Conservation (phyloP, 2,888 invertebrate species). For the Malacosoma neustria region DNA sequence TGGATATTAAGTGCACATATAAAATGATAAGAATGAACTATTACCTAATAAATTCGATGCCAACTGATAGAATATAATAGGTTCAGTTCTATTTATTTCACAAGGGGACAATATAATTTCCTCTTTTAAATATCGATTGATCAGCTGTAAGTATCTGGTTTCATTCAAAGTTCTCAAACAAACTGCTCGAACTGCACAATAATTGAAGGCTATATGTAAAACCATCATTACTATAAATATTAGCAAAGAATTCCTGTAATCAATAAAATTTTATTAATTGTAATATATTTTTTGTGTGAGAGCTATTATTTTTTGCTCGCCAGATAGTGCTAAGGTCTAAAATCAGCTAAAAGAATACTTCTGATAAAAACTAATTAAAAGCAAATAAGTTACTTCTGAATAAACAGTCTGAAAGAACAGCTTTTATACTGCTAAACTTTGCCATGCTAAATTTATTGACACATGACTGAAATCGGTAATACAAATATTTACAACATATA, state of each 20-base stretch:
- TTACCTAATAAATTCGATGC: constrained; percentile 38
- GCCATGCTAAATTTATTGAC: constrained; percentile 1
- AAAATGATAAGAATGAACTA: background rate
- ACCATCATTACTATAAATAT: constrained; percentile 83
- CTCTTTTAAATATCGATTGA: constrained; percentile 79
- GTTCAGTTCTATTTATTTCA: constrained; percentile 82
- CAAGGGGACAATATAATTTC: constrained; percentile 77
- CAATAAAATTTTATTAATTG: too few relatives aligned
- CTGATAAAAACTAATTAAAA: too few relatives aligned
- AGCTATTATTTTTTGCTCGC: too few relatives aligned
- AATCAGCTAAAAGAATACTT: too few relatives aligned
- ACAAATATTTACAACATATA: background rate
- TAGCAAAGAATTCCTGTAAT: constrained; percentile 80
- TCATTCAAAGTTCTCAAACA: constrained; percentile 88
- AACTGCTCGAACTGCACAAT: constrained; percentile 87
- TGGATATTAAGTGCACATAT: too few relatives aligned
- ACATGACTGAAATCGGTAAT: constrained; percentile 1
- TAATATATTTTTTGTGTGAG: too few relatives aligned
- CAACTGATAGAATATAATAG: constrained; percentile 38
- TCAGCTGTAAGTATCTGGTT: constrained; percentile 81
- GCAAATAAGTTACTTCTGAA: too few relatives aligned
- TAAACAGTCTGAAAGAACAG: too few relatives aligned
- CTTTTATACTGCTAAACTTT: too few relatives aligned
- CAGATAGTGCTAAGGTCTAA: too few relatives aligned
- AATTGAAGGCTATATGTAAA: constrained; percentile 91